Percentiles rank a stretch among this genome's conserved stretches.
Conservation (phyloP, 2,113 vertebrate genomes). For the Camelus bactrianus region DNA sequence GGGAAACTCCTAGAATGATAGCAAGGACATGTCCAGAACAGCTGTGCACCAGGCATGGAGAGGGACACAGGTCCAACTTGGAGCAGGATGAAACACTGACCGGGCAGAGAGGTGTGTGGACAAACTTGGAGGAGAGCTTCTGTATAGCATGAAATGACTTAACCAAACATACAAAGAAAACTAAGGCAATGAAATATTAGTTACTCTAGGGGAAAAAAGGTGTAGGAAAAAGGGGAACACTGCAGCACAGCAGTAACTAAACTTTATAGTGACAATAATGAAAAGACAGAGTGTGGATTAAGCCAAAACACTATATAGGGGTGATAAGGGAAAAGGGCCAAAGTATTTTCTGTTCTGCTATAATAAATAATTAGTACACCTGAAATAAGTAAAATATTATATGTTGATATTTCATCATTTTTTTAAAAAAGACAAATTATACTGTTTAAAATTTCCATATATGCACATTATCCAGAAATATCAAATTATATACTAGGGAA, state of each 20-base stretch:
- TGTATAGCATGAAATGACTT: not conserved
- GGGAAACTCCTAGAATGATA: not conserved
- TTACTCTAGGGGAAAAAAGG: not conserved
- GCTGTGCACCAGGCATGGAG: not conserved
- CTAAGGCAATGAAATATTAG: slow-evolving; percentile 28
- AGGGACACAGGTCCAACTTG: not conserved
- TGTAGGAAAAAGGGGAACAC: not conserved
- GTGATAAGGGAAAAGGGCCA: not conserved
- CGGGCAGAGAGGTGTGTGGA: not conserved
- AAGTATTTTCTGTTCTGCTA: not conserved
- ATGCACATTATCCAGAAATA: not conserved
- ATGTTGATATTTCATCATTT: not conserved
- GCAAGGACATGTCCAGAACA: not conserved
- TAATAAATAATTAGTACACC: not conserved
- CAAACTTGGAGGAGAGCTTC: not conserved
- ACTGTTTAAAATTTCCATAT: not conserved
- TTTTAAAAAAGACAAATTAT: not conserved
- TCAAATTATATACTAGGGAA: not conserved
- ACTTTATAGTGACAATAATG: not conserved
- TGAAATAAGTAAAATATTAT: not conserved
- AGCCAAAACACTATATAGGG: not conserved
- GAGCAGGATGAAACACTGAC: not conserved
- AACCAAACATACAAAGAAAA: not conserved
- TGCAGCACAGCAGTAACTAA: not conserved
- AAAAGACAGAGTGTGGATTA: not conserved